Conservation (phyloP, 2,113 vertebrate genomes). For the Dicaeum eximium region DNA sequence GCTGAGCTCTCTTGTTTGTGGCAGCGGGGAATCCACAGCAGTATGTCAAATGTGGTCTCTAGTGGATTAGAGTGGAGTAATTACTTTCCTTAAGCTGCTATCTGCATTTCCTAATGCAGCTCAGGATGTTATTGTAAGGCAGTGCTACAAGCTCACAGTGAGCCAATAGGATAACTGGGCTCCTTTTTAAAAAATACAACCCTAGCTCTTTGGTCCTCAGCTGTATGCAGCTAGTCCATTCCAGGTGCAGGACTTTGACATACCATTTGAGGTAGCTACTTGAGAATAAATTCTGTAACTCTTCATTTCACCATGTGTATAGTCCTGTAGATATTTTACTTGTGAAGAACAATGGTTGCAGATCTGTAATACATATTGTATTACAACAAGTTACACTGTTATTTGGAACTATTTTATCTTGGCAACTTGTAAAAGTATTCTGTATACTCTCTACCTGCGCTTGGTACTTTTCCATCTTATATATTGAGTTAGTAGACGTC, state of each 20-base stretch:
- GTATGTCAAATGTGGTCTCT: background rate
- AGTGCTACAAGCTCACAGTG: rapidly evolving
- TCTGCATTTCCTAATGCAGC: background rate
- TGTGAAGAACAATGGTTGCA: background rate
- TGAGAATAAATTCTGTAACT: background rate
- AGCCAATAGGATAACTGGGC: background rate
- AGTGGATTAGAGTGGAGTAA: background rate
- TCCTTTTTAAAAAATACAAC: background rate
- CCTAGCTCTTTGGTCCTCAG: background rate
- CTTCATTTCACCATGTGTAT: background rate
- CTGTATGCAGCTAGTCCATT: background rate
- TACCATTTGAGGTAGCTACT: background rate
- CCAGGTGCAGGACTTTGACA: background rate
- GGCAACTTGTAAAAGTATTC: background rate
- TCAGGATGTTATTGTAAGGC: background rate
- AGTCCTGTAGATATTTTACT: background rate
- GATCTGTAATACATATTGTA: background rate
- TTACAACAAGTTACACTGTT: background rate
- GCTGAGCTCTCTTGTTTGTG: background rate
- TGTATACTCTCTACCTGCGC: background rate
- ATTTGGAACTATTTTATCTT: background rate
- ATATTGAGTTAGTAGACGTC: background rate
- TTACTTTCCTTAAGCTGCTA: background rate
- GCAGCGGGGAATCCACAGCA: background rate
- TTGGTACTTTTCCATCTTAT: background rate